Conservation (phyloP, 2,797 vertebrate species). For the Sebastes diaconus region DNA sequence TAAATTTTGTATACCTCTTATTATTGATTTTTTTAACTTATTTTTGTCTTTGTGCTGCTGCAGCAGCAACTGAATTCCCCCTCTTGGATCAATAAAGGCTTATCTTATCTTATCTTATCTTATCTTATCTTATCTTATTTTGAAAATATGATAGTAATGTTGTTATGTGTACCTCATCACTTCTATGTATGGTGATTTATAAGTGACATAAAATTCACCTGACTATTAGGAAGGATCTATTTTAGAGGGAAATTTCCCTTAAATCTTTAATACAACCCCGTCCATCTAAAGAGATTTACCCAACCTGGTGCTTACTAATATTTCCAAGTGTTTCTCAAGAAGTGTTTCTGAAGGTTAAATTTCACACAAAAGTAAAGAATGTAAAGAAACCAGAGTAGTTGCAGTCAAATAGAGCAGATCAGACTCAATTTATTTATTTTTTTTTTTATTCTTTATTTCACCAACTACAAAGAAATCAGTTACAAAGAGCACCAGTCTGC, state of each 20-base stretch:
- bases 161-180: background rate
- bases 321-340: background rate
- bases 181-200: background rate
- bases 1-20: too few relatives aligned
- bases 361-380: background rate
- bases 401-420: background rate
- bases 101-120: background rate
- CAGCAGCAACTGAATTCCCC: background rate
- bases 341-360: background rate
- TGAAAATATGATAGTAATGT: background rate
- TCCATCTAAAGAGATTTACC: background rate
- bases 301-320: background rate
- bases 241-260: background rate
- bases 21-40: too few relatives aligned
- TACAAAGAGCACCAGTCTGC: too few relatives aligned
- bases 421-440: background rate
- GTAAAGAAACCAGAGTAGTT: background rate
- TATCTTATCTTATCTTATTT: background rate
- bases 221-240: background rate
- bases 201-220: background rate
- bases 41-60: background rate
- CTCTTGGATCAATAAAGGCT: background rate
- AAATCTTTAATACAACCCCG: background rate
- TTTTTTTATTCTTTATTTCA: too few relatives aligned
- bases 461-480: too few relatives aligned